These are phyloP conservation scores for Cyaniris semiargus DNA, from an alignment of 2,888 invertebrate genomes.

Conservation along the genomic window DNA sequence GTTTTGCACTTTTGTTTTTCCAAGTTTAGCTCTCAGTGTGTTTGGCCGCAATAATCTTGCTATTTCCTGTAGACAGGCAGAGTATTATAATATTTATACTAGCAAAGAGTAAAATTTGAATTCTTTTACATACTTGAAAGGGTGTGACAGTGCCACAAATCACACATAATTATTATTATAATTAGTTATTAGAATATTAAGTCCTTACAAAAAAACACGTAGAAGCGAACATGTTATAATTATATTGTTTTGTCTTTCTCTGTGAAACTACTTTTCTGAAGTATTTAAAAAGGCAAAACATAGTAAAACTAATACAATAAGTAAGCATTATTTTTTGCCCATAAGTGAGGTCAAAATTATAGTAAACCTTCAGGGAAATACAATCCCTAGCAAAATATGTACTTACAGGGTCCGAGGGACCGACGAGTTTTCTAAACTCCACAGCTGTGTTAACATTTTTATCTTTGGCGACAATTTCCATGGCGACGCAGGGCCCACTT, in stretches of 20 bases:
- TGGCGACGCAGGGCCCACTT: slow-evolving; percentile 91
- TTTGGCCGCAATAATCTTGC: slow-evolving; percentile 91
- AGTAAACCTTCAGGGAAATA: not conserved
- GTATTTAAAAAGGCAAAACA: too few species aligned
- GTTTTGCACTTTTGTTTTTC: slow-evolving; percentile 90
- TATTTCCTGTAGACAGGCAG: slow-evolving; percentile 83
- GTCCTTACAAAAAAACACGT: too few species aligned
- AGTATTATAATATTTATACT: not conserved
- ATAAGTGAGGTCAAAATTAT: too few species aligned
- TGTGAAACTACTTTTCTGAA: too few species aligned
- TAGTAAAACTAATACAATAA: too few species aligned
- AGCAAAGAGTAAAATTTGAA: not conserved
- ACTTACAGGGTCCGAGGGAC: slow-evolving; percentile 93
- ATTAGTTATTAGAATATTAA: too few species aligned
- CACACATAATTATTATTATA: too few species aligned
- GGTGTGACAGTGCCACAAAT: not conserved
- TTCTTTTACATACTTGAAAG: not conserved
- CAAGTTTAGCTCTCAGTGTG: slow-evolving; percentile 91
- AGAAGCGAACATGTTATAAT: too few species aligned
- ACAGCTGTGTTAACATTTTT: slow-evolving; percentile 80
- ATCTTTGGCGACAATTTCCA: slow-evolving; percentile 88
- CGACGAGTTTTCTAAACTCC: slow-evolving; percentile 91
- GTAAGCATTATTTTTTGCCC: too few species aligned
- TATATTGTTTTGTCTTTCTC: too few species aligned
- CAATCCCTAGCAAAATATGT: not conserved